Evolutionary conservation across 2,797 vertebrate species (phyloP), one percentile per base, ranked within the genome.

Genomic region (Malurus splendens): DNA sequence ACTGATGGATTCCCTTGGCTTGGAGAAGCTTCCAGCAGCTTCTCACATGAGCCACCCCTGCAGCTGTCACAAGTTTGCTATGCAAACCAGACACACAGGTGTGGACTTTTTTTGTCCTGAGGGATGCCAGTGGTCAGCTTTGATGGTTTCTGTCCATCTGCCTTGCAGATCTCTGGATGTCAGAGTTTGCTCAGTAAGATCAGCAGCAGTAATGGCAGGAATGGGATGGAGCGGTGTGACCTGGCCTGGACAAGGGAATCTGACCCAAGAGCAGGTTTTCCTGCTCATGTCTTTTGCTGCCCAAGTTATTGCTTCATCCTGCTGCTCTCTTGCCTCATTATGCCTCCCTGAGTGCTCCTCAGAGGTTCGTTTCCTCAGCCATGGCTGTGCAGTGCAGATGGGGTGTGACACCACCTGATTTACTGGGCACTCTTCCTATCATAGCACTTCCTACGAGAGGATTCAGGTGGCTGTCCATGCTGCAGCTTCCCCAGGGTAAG

Each of bases 371-470:
- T 60, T 20, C 41, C 57, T 28, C 38, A 38, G 27, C 42, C 76
- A 8, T 44, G 14, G 4, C 28, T 55, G 11, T 33, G 30, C 50
- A 56, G 50, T 71, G 27, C 17, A 66, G 52, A 20, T 32, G 30
- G 70, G 41, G 7, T 60, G 24, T 36, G 27, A 70, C 14, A 54
- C 44, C n/a, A 52, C 16, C 10, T 0, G 5, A 42, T 73, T 76
- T 75, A 0, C 36, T 39, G 41, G 14, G 33, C 1, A 2, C 5
- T 13, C 17, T 73, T 9, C 15, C 1, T 39, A 32, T 50, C 1
- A 1, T 0, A 36, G 32, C 27, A 18, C 7, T 67, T 79, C 14
- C 22, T 45, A 0, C 10, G 18, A 27, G 16, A 15, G 7, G 3
- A 3, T 55, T 82, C 52, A 42, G 5, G 33, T 73, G 62, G 19